Conservation (phyloP, 2,888 invertebrate genomes). For the Sphaerophoria taeniata region DNA sequence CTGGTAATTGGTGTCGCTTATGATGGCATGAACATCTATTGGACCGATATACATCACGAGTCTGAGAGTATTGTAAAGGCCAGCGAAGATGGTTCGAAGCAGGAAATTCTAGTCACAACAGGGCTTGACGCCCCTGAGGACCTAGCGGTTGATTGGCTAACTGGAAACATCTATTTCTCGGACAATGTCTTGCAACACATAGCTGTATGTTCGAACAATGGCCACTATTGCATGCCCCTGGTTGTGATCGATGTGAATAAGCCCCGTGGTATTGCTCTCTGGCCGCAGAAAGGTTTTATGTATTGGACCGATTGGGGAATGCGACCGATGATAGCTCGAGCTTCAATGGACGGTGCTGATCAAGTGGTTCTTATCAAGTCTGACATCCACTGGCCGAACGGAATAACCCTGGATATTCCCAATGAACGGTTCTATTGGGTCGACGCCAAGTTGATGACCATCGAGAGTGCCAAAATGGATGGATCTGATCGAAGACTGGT, state of each 20-base stretch:
- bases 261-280: constrained; percentile 88
- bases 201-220: constrained; percentile 89
- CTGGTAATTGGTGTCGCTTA: constrained; percentile 87
- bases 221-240: constrained; percentile 86
- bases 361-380: constrained; percentile 85
- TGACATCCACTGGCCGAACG: constrained; percentile 91
- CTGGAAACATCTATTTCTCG: constrained; percentile 92
- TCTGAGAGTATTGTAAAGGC: constrained; percentile 89
- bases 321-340: constrained; percentile 88
- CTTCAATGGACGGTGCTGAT: constrained; percentile 93
- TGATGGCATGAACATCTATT: constrained; percentile 89
- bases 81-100: constrained; percentile 85
- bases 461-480: constrained; percentile 87
- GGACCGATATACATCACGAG: constrained; percentile 89
- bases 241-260: constrained; percentile 86
- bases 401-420: constrained; percentile 91
- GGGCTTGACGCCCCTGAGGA: constrained; percentile 90
- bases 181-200: constrained; percentile 89
- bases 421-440: constrained; percentile 94
- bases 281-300: constrained; percentile 90
- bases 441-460: constrained; percentile 88
- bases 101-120: constrained; percentile 85
- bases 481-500: constrained; percentile 87
- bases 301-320: constrained; percentile 96
- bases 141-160: constrained; percentile 90